Evolutionary conservation across 2,113 vertebrate genomes (phyloP).

Genomic region (Corythoichthys haematopterus): DNA sequence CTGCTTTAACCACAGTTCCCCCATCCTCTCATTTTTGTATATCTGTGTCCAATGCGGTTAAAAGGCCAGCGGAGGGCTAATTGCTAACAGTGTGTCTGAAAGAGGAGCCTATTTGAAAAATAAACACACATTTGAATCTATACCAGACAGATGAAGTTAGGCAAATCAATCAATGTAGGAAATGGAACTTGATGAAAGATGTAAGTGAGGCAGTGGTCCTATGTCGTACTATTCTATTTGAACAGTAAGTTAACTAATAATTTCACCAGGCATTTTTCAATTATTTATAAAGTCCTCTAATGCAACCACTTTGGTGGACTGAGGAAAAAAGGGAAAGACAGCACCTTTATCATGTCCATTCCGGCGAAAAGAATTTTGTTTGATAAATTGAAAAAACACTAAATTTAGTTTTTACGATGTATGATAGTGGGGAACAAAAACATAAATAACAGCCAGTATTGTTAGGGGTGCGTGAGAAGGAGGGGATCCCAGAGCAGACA

Average conservation of each 20-base stretch:
- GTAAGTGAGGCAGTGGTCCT: slow-evolving; percentile 20
- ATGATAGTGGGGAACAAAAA: no score
- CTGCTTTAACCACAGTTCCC: slow-evolving; percentile 54
- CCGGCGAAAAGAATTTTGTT: no score
- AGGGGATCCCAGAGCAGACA: no score
- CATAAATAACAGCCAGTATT: no score
- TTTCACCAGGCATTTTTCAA: slow-evolving; percentile 10
- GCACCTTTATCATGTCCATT: no score
- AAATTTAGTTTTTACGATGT: no score
- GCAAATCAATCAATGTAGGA: slow-evolving; percentile 37
- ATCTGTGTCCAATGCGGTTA: slow-evolving; percentile 57
- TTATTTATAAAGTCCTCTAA: slow-evolving; percentile 1
- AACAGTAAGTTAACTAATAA: slow-evolving; percentile 20
- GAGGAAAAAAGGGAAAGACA: neutral
- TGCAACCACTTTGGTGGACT: slow-evolving; percentile 14
- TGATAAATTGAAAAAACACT: no score
- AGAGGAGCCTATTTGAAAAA: slow-evolving; percentile 56
- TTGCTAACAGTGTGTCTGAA: slow-evolving; percentile 55
- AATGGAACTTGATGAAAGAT: slow-evolving; percentile 30
- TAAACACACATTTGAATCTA: slow-evolving; percentile 57
- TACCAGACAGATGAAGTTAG: slow-evolving; percentile 40
- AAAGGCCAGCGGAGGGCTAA: slow-evolving; percentile 50
- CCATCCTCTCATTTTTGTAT: slow-evolving; percentile 57
- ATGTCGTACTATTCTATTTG: slow-evolving; percentile 9
- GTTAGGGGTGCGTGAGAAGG: no score